Conservation (phyloP, 2,113 vertebrate genomes). For the Mystacornis crossleyi region DNA sequence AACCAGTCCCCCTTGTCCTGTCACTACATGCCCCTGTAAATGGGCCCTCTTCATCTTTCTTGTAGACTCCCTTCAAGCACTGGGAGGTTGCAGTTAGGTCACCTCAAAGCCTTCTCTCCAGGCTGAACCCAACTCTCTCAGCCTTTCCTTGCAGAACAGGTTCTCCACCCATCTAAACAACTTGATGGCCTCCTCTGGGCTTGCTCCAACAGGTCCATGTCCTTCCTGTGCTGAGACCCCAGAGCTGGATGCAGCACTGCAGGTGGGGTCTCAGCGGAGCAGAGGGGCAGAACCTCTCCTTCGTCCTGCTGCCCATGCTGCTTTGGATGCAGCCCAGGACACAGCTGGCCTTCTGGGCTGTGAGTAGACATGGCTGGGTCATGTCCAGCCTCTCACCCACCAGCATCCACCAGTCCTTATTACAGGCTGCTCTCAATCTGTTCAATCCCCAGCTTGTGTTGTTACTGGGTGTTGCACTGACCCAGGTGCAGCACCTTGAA, state of each 20-base stretch:
- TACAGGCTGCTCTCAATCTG: not conserved
- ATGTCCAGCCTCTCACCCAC: not conserved
- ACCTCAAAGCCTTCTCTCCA: not conserved
- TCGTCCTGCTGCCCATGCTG: rapidly evolving
- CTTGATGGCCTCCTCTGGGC: not conserved
- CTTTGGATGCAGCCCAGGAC: not conserved
- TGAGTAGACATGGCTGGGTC: rapidly evolving
- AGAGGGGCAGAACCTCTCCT: not conserved
- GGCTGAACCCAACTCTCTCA: not conserved
- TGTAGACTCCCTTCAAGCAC: not conserved
- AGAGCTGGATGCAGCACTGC: not conserved
- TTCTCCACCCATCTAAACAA: not conserved
- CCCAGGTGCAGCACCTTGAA: not conserved
- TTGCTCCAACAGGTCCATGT: rapidly evolving
- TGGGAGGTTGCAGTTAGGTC: not conserved
- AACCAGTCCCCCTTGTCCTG: not conserved
- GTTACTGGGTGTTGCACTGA: rapidly evolving
- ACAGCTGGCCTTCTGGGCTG: rapidly evolving
- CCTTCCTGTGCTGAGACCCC: not conserved
- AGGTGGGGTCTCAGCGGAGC: not conserved
- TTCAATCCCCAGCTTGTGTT: not conserved
- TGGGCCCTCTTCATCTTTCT: not conserved
- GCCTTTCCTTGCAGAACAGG: not conserved
- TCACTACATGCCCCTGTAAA: not conserved
- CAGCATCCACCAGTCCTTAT: not conserved